Evolutionary conservation across 2,797 vertebrate species (phyloP), one percentile per base, ranked within the genome.

Genomic region (Pogonophryne albipinna): DNA sequence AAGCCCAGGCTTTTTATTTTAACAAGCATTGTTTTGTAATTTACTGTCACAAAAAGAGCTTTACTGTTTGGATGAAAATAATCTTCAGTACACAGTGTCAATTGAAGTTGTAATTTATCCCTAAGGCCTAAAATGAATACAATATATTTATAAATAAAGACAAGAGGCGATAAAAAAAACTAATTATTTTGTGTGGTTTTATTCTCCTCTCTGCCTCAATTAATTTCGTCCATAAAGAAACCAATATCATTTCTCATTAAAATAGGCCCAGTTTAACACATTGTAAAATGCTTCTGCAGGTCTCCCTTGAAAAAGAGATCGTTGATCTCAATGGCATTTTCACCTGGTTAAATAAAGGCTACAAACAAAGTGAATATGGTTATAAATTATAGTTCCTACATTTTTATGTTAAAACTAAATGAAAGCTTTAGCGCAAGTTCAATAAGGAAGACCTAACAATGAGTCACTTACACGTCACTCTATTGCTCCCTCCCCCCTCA

Each of bases 231-330:
- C 46, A 74, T 64, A 73, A 83, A 76, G 41, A 3, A 78, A 58
- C 41, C 7, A 6, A 45, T 75, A 57, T 75, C 11, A 77, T 71
- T 71, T 76, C 56, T 31, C 63, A 62, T 57, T n/a, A 61, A 71
- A 71, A 49, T 71, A 60, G 70, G 53, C 58, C 31, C 41, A 19
- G 20, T 20, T 27, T 47, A 12, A 52, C 1, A 4, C 20, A 52
- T 15, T 58, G 17, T 64, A 67, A 80, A 79, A 63, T 19, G 12
- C 16, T 31, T 27, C 47, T 45, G 38, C 19, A 16, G 23, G 23
- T 23, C 23, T 23, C 23, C 23, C 23, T 23, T 23, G 23, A 23
- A 23, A 23, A 23, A 23, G 23, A 23, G 23, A 23, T 23, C 23
- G 23, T 23, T 23, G 23, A 23, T 23, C 23, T 23, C 23, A 23